Evolutionary conservation across 2,797 vertebrate genomes (phyloP), one percentile per base, ranked within the genome.

Genomic region (Notamacropus eugenii): DNA sequence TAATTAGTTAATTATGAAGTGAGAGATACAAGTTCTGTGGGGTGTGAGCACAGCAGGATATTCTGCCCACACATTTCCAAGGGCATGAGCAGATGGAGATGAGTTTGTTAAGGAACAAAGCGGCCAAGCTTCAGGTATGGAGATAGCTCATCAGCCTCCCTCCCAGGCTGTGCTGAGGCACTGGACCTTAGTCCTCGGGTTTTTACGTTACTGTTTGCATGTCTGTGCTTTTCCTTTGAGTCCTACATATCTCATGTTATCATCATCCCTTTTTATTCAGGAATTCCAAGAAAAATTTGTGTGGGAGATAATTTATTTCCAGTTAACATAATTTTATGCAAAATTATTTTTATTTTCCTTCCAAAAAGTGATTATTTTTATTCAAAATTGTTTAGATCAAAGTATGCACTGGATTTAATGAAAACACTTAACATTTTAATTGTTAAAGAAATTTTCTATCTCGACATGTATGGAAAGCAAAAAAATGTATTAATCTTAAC

Each of bases 1-100:
- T 99, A 99, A 99, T 99, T 99, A 99, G 98, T 99, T 99, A 99
- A 99, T 99, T 99, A 98, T 98, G 97, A 98, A 97, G 92, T 96
- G 97, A 96, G 97, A 98, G 98, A 98, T 97, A 90, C 97, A 97
- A 98, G 97, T 98, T 98, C 97, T 91, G 91, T 97, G 93, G 95
- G 95, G 91, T 94, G 97, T 98, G 95, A 98, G 97, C 98, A 96
- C 97, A 98, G 98, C 98, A 98, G 97, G 98, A 96, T 96, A 74
- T 96, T 94, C 95, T 98, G 97, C 93, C 97, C 94, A 97, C 98
- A 98, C 94, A 93, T 98, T 96, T 98, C 95, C 97, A 98, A 98
- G 98, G 98, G 95, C 98, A 97, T 87, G 97, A 98, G 97, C 98
- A 98, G 98, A 98, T 98, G 96, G 97, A 98, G 97, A 98, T 98